Percentiles rank a stretch among this genome's conserved stretches.
Evolutionary conservation across 2,888 invertebrate species (phyloP).

Genomic region (Cephalotes varians): DNA sequence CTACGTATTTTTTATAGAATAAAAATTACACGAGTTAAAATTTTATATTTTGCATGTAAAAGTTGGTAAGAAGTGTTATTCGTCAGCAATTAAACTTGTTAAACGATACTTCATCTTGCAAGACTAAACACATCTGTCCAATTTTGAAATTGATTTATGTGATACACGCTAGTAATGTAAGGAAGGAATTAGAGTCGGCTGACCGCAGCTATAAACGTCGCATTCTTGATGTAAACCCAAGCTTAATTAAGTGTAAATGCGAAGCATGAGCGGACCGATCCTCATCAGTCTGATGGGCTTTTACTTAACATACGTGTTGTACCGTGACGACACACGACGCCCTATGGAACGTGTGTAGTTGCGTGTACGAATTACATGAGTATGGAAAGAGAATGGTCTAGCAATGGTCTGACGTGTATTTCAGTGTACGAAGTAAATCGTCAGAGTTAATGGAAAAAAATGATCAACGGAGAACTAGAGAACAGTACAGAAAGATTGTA

Average conservation of each 20-base stretch:
- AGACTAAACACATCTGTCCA: background rate
- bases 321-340: background rate
- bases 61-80: background rate
- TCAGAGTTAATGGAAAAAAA: background rate
- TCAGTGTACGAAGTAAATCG: constrained; percentile 1
- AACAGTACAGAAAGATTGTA: background rate
- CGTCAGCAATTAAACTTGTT: background rate
- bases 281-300: constrained; percentile 51
- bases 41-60: background rate
- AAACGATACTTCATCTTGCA: background rate
- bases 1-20: background rate
- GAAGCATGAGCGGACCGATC: constrained; percentile 19
- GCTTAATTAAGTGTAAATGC: constrained; percentile 43
- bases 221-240: constrained; percentile 29
- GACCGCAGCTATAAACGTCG: constrained; percentile 12
- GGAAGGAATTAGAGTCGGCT: constrained; percentile 3
- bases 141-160: background rate
- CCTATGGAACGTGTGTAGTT: constrained; percentile 15
- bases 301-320: constrained; percentile 36
- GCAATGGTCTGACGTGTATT: constrained; percentile 26
- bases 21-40: background rate
- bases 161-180: background rate
- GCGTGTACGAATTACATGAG: constrained; percentile 35
- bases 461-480: background rate
- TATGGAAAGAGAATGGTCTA: background rate